These are phyloP conservation scores for Fragum fragum DNA, from an alignment of 2,888 invertebrate species.

Conservation along the genomic window DNA sequence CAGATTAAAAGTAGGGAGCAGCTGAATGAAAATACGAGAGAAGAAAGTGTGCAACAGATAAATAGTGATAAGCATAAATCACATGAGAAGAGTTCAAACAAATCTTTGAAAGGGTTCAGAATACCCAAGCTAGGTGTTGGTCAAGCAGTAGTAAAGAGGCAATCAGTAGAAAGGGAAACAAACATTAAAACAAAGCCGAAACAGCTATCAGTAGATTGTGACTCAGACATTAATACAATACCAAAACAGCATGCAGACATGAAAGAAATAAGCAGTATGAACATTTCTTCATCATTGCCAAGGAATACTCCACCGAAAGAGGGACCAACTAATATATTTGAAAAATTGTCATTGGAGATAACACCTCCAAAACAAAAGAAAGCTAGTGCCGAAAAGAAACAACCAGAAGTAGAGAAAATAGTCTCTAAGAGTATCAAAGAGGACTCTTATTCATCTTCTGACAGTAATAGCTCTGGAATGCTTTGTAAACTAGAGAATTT, in stretches of 20 bases:
- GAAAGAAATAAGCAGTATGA: neutral
- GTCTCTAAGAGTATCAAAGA: neutral
- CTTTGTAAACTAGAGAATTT: neutral
- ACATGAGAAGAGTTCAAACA: neutral
- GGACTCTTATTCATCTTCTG: conserved; percentile 5
- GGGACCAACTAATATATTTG: neutral
- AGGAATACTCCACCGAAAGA: neutral
- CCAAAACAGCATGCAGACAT: neutral
- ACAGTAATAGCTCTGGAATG: conserved; percentile 15
- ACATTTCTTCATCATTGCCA: neutral
- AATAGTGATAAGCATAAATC: neutral
- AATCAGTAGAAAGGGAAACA: neutral
- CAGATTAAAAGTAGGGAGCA: no score
- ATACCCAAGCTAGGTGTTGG: neutral
- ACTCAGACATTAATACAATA: neutral
- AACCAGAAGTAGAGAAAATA: neutral
- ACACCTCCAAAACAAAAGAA: neutral
- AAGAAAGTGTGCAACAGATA: no score
- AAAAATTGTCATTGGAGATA: neutral
- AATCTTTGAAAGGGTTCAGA: neutral
- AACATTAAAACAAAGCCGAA: neutral
- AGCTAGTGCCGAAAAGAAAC: neutral
- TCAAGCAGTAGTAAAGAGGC: neutral
- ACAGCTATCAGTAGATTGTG: neutral
- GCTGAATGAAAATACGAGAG: no score